Evolutionary conservation across 2,888 invertebrate species (phyloP).

Genomic region (Nezara viridula): DNA sequence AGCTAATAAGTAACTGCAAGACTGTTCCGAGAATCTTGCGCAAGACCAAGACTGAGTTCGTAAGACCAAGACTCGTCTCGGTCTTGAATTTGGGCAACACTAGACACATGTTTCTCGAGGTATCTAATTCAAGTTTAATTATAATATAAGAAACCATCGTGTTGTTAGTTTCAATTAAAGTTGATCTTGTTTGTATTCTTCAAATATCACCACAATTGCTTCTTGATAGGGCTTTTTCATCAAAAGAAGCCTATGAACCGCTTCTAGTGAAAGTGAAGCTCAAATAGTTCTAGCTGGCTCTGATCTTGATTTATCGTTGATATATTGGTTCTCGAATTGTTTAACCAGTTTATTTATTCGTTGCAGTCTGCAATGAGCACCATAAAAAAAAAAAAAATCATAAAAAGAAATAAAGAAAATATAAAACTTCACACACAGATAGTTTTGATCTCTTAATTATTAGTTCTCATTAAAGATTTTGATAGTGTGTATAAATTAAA

Average conservation of each 20-base stretch:
- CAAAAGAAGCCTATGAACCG: not conserved
- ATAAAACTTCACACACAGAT: not conserved
- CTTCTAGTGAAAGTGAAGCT: not conserved
- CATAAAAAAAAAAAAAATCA: too few relatives aligned
- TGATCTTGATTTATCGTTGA: not conserved
- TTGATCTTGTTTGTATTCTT: not conserved
- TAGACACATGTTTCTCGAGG: too few relatives aligned
- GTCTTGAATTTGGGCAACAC: too few relatives aligned
- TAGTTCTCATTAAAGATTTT: too few relatives aligned
- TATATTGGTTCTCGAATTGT: not conserved
- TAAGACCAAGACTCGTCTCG: too few relatives aligned
- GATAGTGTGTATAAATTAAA: too few relatives aligned
- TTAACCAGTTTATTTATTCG: not conserved
- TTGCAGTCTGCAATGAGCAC: not conserved
- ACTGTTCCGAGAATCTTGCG: too few relatives aligned
- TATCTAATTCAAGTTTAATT: not conserved
- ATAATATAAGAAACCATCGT: not conserved
- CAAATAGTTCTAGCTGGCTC: not conserved
- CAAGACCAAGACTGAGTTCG: too few relatives aligned
- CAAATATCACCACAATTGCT: not conserved
- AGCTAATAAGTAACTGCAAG: too few relatives aligned
- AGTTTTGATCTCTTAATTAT: too few relatives aligned
- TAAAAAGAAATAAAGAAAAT: not conserved
- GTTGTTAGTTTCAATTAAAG: not conserved
- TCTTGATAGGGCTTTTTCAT: conserved; percentile 16